Percentiles rank a stretch among this genome's conserved stretches.
Evolutionary conservation across 1,140 invertebrate species (phyloP).

Genomic region (Calliopsis andreniformis): DNA sequence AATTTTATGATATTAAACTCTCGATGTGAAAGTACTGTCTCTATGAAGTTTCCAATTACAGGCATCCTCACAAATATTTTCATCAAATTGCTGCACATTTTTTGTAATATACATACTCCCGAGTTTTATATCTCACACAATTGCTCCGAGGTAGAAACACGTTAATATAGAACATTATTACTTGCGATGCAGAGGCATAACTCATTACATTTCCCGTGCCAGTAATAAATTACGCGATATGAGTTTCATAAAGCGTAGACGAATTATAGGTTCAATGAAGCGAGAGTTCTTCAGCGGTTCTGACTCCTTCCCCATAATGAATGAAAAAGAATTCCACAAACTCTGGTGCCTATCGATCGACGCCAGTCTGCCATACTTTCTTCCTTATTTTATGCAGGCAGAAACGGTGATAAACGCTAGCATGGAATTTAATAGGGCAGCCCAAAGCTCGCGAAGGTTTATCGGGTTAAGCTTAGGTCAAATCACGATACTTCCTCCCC

Average conservation of each 20-base stretch:
- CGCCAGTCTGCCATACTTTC: neutral
- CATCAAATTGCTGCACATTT: too few species aligned
- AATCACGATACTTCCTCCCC: conserved; percentile 45
- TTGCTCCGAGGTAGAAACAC: neutral
- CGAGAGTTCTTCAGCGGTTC: neutral
- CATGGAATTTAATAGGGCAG: conserved; percentile 21
- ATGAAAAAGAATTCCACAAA: neutral
- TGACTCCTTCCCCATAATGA: too few species aligned
- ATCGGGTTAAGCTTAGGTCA: conserved; percentile 58
- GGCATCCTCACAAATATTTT: too few species aligned
- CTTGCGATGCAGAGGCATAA: neutral
- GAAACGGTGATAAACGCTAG: conserved; percentile 31
- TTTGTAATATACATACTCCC: too few species aligned
- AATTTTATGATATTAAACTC: too few species aligned
- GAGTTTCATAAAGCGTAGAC: conserved; percentile 29
- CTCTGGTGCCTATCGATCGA: conserved; percentile 25
- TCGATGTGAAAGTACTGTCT: too few species aligned
- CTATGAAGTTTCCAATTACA: too few species aligned
- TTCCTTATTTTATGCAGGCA: neutral
- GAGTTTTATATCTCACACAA: too few species aligned
- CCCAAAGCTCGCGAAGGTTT: conserved; percentile 34
- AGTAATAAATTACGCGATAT: conserved; percentile 14
- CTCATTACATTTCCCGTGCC: neutral
- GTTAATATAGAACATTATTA: neutral
- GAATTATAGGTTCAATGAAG: conserved; percentile 24